Base-by-base conservation (phyloP, 1,140 invertebrate species). In the Xylocopa sonorina region DNA sequence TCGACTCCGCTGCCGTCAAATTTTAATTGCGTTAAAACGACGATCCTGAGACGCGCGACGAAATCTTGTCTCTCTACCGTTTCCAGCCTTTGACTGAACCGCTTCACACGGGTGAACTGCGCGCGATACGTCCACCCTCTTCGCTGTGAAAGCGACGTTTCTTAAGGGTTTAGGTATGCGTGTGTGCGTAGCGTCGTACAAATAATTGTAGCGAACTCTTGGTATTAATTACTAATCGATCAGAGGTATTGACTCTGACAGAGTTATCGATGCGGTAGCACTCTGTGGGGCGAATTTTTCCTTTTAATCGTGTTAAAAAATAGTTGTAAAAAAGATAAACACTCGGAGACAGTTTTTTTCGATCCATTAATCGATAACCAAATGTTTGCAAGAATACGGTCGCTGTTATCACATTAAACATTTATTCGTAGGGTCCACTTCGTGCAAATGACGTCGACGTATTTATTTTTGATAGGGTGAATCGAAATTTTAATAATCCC, bases 21-120 rank as follows among this genome's bases (percentile, higher is more conserved):
- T 85, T 85, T 85, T 85, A 85, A 85, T 85, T 85, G 83, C 79
- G 69, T 75, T 84, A 67, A 67, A 67, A 78, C 67, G 74, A 81
- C 76, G 78, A 80, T 77, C 77, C 71, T n/a, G n/a, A n/a, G 29
- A 50, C 48, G 68, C 71, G 62, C 77, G 74, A 73, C 67, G 78
- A 51, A 72, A 84, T 60, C 53, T 58, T 68, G 57, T 57, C 51
- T 69, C 63, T 21, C 62, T 12, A 18, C 3, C 18, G 48, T 55
- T 57, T 18, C 46, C 1, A 29, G 2, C 46, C 46, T 67, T 67
- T 50, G 46, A 48, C 18, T n/a, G n/a, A n/a, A n/a, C n/a, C n/a
- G n/a, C 16, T 32, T 27, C 32, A 34, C 18, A 24, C 9, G 64
- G 43, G 32, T 67, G 27, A 48, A 29, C 21, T 32, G 64, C 12